Percentiles rank a stretch among this genome's conserved stretches.
phyloP scores from a whole-genome alignment of 2,888 invertebrate species.

The Apoderus coryli region DNA sequence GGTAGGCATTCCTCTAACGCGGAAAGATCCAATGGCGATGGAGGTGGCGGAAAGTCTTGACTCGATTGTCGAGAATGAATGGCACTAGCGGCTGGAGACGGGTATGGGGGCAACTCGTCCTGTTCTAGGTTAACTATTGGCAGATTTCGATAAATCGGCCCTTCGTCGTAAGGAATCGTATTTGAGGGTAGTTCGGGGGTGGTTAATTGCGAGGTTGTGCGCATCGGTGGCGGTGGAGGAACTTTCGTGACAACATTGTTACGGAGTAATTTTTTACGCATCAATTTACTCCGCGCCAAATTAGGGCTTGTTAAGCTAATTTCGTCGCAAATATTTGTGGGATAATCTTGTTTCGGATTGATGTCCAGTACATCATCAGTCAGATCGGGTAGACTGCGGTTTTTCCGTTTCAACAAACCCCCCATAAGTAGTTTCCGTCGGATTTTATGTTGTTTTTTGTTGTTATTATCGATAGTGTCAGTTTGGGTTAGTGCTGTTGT shows the following conservation, averaged over 20 bases:
- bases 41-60: slow-evolving; percentile 84
- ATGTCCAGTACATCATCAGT: slow-evolving; percentile 61
- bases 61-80: slow-evolving; percentile 75
- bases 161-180: slow-evolving; percentile 27
- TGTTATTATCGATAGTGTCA: slow-evolving; percentile 51
- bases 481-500: slow-evolving; percentile 46
- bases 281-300: slow-evolving; percentile 70
- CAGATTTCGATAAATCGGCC: slow-evolving; percentile 18
- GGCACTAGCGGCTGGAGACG: slow-evolving; percentile 60
- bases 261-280: slow-evolving; percentile 74
- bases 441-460: slow-evolving; percentile 84
- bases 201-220: slow-evolving; percentile 75
- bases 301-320: slow-evolving; percentile 72
- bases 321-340: no score
- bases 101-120: slow-evolving; percentile 68
- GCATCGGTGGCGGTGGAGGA: slow-evolving; percentile 69
- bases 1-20: slow-evolving; percentile 43
- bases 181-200: slow-evolving; percentile 44
- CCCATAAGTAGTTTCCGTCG: slow-evolving; percentile 79
- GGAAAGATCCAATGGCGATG: slow-evolving; percentile 57
- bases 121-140: slow-evolving; percentile 38
- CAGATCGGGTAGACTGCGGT: slow-evolving; percentile 82
- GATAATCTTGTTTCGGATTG: slow-evolving; percentile 16
- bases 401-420: slow-evolving; percentile 74
- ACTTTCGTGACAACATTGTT: slow-evolving; percentile 78